Base-by-base conservation (phyloP, 2,888 invertebrate species). In the Eristalis pertinax region DNA sequence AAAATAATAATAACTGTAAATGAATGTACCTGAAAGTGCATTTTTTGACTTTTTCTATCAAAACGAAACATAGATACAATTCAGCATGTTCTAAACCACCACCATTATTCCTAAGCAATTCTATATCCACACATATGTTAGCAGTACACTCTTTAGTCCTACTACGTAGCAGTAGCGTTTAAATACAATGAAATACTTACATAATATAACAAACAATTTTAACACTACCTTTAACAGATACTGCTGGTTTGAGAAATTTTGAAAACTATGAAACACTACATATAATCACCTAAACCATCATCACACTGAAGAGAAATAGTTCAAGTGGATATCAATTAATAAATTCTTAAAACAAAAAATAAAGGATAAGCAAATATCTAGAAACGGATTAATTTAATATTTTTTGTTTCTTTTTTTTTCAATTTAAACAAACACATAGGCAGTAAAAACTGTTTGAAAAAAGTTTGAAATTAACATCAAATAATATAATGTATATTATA, bases 1-100 rank as follows among this genome's bases (percentile, higher is more conserved):
- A 7, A 19, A n/a, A n/a, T n/a, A n/a, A 67, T 63, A 76, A 41
- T 73, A 75, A 76, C 84, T 84, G 74, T 70, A 63, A 74, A 78
- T 64, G 68, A 84, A 84, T 87, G 87, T 87, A 87, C 87, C 87
- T 87, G 87, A 87, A 78, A 76, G 87, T 87, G 84, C 87, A 87
- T 87, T 87, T 86, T 32, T 76, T 41, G 19, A 79, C 64, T 67
- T 83, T 78, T 79, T 83, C 62, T 78, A 83, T 68, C n/a, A 74
- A 79, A 15, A 58, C 22, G 8, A 67, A 60, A 11, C 15, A 63
- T 63, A 29, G 2, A 43, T 60, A 60, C 43, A 62, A 38, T 62
- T 43, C 26, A 68, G 19, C 22, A 70, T 64, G 24, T 72, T 76
- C 35, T 56, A 56, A 38, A 29, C 60, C 19, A 63, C 41, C 64